Percentiles rank a stretch among this genome's conserved stretches.
Evolutionary conservation across 2,888 invertebrate genomes (phyloP).

Genomic region (Hedya salicella): DNA sequence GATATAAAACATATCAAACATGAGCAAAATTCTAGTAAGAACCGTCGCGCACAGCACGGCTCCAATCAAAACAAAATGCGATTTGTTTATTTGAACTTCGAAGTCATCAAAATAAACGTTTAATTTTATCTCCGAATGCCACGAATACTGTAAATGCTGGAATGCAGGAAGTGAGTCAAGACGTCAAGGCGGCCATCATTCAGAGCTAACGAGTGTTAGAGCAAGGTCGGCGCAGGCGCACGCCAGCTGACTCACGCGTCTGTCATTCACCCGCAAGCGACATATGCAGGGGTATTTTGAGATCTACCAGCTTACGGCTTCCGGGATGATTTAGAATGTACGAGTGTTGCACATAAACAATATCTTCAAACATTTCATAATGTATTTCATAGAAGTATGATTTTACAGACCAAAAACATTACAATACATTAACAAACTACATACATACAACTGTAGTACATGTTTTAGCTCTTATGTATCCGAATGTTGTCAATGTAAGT

Average conservation of each 20-base stretch:
- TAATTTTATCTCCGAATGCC: slow-evolving; percentile 48
- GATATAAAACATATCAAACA: too few species aligned
- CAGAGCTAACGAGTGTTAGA: slow-evolving; percentile 58
- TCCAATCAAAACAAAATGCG: slow-evolving; percentile 38
- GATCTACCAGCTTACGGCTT: neutral
- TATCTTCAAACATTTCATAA: too few species aligned
- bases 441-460: too few species aligned
- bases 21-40: too few species aligned
- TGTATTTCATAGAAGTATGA: too few species aligned
- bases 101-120: slow-evolving; percentile 44
- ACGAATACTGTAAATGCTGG: slow-evolving; percentile 51
- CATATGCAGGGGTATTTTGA: slow-evolving; percentile 29
- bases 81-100: slow-evolving; percentile 39
- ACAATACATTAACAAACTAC: too few species aligned
- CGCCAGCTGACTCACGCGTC: slow-evolving; percentile 49
- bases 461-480: too few species aligned
- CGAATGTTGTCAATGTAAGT: too few species aligned
- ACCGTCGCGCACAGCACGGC: neutral
- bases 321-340: neutral
- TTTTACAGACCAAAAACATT: too few species aligned
- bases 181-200: slow-evolving; percentile 65
- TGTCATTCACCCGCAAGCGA: slow-evolving; percentile 46
- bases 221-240: slow-evolving; percentile 59
- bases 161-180: slow-evolving; percentile 66
- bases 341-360: neutral